These are phyloP conservation scores for Acrocephalus scirpaceus DNA, from an alignment of 2,797 vertebrate species.

Conservation along the genomic window DNA sequence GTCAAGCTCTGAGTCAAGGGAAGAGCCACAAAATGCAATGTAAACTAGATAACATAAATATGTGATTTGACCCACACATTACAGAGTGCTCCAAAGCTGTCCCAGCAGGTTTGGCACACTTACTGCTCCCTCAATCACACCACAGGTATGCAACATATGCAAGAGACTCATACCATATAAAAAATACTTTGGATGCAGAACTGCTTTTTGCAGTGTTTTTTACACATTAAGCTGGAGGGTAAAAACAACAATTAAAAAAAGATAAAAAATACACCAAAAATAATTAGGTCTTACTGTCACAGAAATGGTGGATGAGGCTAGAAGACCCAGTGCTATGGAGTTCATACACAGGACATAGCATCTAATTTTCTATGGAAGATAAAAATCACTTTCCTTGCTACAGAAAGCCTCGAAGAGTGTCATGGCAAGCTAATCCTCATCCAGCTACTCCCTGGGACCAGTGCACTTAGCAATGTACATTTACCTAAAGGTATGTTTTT, in stretches of 20 bases:
- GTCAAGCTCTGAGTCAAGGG: neutral
- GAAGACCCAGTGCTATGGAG: neutral
- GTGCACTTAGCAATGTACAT: neutral
- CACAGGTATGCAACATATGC: neutral
- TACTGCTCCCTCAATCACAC: neutral
- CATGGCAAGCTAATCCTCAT: neutral
- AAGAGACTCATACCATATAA: neutral
- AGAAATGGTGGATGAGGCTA: neutral
- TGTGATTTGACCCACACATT: neutral
- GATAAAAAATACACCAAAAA: neutral
- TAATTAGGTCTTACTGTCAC: neutral
- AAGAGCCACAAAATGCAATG: neutral
- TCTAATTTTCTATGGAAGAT: neutral
- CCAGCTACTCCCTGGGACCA: neutral
- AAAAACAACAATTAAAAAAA: neutral
- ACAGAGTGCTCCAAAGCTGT: neutral
- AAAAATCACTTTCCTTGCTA: neutral
- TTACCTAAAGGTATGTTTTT: neutral
- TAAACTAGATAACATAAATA: neutral
- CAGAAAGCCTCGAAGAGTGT: neutral
- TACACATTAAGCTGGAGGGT: accelerated
- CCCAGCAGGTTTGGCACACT: neutral
- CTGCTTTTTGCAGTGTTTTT: neutral
- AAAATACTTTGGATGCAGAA: neutral
- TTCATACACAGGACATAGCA: neutral